Conservation (phyloP, 1,140 invertebrate species). For the Aphelinus atriplicis region DNA sequence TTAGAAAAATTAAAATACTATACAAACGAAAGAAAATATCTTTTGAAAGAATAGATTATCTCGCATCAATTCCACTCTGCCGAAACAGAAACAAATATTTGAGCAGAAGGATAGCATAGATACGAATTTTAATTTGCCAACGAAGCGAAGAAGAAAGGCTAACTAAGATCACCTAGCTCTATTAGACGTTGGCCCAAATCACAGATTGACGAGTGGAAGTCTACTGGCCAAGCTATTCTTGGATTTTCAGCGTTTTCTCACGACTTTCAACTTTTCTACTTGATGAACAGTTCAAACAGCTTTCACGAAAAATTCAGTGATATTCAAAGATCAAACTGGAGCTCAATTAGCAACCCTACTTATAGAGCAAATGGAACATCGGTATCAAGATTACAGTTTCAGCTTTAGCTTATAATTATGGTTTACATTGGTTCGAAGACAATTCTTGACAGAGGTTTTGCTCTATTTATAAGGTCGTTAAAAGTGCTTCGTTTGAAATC, state of each 20-base stretch:
- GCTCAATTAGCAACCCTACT: background rate
- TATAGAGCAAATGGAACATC: slow-evolving; percentile 27
- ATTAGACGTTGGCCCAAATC: slow-evolving; percentile 40
- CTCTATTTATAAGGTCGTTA: slow-evolving; percentile 6
- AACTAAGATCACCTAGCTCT: slow-evolving; percentile 32
- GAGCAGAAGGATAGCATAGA: slow-evolving; percentile 40
- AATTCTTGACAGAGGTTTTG: slow-evolving; percentile 35
- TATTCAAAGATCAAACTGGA: too few relatives aligned
- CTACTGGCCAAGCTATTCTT: too few relatives aligned
- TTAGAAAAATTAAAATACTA: too few relatives aligned
- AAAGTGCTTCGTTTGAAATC: too few relatives aligned
- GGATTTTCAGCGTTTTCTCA: slow-evolving; percentile 55
- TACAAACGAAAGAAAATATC: too few relatives aligned
- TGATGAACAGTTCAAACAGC: too few relatives aligned
- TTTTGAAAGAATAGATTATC: slow-evolving; percentile 36
- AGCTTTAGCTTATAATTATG: background rate
- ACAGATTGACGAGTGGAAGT: too few relatives aligned
- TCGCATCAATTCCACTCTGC: slow-evolving; percentile 41
- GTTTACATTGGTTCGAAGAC: slow-evolving; percentile 16
- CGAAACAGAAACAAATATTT: slow-evolving; percentile 31
- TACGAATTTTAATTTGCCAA: slow-evolving; percentile 44
- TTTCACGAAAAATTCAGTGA: too few relatives aligned
- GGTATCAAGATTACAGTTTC: slow-evolving; percentile 37
- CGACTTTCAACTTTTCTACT: slow-evolving; percentile 69
- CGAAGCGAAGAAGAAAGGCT: slow-evolving; percentile 41